A percentile compares a stretch with the other conserved stretches of the same genome.
phyloP scores from a whole-genome alignment of 2,797 vertebrate species.

The Percopsis omiscomaycus region DNA sequence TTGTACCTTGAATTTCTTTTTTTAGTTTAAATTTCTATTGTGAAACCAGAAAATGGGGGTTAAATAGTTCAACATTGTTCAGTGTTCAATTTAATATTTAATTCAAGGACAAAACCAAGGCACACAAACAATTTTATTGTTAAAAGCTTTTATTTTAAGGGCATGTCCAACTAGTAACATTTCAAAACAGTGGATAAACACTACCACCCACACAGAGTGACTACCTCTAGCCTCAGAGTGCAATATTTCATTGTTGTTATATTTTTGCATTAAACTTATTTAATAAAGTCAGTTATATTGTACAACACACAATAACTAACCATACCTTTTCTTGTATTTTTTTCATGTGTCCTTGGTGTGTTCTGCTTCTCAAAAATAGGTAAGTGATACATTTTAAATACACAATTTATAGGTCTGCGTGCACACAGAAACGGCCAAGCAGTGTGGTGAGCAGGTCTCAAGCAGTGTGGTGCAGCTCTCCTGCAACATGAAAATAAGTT shows the following conservation, averaged over 20 bases:
- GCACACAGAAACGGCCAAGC: no score
- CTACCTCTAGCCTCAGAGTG: neutral
- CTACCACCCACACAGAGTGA: no score
- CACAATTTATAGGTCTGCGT: no score
- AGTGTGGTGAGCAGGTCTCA: neutral
- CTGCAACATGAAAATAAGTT: conserved; percentile 52
- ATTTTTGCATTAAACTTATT: neutral
- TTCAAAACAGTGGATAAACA: no score
- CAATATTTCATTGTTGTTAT: neutral
- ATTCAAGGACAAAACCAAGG: no score
- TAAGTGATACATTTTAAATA: conserved; percentile 51
- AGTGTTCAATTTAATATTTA: neutral
- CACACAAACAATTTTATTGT: no score
- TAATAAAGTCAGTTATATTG: neutral
- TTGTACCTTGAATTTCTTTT: neutral
- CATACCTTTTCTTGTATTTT: conserved; percentile 15
- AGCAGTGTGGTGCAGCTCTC: conserved; percentile 7
- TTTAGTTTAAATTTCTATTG: neutral
- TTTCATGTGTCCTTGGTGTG: conserved; percentile 38
- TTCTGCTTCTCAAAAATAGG: conserved; percentile 51
- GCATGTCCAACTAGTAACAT: no score
- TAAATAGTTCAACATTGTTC: neutral
- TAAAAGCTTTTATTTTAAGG: no score
- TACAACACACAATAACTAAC: conserved; percentile 31
- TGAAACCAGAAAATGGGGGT: no score